These are phyloP conservation scores for Distichodus sexfasciatus DNA, from an alignment of 2,797 vertebrate species.

Conservation along the genomic window DNA sequence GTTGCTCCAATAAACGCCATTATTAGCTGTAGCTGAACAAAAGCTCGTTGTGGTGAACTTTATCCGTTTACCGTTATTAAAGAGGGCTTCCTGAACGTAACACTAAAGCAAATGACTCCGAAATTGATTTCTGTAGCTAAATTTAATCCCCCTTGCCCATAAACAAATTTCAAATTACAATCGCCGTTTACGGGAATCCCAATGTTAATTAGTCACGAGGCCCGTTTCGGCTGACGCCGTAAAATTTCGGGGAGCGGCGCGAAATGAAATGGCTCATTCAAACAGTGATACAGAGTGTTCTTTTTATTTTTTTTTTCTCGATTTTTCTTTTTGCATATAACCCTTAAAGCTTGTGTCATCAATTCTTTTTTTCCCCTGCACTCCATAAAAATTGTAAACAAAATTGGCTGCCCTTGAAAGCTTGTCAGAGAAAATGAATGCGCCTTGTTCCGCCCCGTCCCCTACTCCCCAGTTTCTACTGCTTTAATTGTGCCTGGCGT, in stretches of 20 bases:
- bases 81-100: no score
- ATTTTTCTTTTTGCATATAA: slow-evolving; percentile 71
- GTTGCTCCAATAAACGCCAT: no score
- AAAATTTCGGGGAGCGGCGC: slow-evolving; percentile 48
- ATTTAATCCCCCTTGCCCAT: not conserved
- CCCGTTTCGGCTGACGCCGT: slow-evolving; percentile 27
- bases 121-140: slow-evolving; percentile 8
- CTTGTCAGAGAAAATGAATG: slow-evolving; percentile 49
- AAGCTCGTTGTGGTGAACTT: no score
- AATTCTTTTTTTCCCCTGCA: not conserved
- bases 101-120: no score
- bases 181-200: not conserved
- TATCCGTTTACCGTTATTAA: not conserved
- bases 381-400: slow-evolving; percentile 40
- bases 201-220: slow-evolving; percentile 3
- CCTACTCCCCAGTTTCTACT: slow-evolving; percentile 8
- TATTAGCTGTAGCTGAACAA: no score
- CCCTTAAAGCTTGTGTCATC: slow-evolving; percentile 58
- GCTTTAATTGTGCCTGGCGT: slow-evolving; percentile 3
- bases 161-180: not conserved
- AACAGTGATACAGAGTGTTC: slow-evolving; percentile 59
- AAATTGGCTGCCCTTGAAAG: slow-evolving; percentile 60
- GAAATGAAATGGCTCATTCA: slow-evolving; percentile 61
- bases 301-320: no score
- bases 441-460: slow-evolving; percentile 17